phyloP scores from a whole-genome alignment of 2,113 vertebrate species.

The Lathamus discolor region DNA sequence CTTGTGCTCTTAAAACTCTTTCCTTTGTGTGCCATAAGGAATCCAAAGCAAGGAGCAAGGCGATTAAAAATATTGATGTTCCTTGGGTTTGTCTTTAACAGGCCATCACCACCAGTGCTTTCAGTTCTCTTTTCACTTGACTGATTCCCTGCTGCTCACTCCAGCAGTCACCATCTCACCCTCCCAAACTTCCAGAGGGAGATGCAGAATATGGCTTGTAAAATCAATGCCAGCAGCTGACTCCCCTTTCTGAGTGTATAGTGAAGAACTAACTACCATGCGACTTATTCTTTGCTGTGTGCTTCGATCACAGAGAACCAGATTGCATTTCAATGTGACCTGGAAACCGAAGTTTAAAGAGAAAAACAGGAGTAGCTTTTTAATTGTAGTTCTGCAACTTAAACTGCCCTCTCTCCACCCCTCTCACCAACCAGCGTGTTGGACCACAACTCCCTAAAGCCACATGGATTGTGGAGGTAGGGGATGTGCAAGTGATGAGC shows the following conservation, averaged over 20 bases:
- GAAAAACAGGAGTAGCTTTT: neutral
- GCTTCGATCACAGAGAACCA: neutral
- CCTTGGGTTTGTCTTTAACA: neutral
- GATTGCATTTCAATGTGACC: neutral
- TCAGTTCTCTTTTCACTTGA: neutral
- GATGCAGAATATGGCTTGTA: neutral
- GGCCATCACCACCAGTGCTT: neutral
- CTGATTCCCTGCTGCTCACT: rapidly evolving
- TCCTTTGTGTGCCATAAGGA: neutral
- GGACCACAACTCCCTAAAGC: neutral
- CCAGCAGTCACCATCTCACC: rapidly evolving
- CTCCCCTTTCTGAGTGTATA: neutral
- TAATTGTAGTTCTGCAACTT: neutral
- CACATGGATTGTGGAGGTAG: neutral
- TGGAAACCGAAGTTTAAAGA: neutral
- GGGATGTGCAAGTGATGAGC: neutral
- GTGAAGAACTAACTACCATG: neutral
- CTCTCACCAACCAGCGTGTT: rapidly evolving
- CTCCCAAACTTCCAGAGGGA: neutral
- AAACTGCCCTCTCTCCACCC: neutral
- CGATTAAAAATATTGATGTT: neutral
- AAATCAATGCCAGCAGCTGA: neutral
- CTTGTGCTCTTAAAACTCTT: neutral
- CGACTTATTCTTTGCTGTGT: neutral
- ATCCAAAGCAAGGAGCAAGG: neutral